phyloP scores from a whole-genome alignment of 1,140 invertebrate genomes.

The Rhyzopertha dominica region DNA sequence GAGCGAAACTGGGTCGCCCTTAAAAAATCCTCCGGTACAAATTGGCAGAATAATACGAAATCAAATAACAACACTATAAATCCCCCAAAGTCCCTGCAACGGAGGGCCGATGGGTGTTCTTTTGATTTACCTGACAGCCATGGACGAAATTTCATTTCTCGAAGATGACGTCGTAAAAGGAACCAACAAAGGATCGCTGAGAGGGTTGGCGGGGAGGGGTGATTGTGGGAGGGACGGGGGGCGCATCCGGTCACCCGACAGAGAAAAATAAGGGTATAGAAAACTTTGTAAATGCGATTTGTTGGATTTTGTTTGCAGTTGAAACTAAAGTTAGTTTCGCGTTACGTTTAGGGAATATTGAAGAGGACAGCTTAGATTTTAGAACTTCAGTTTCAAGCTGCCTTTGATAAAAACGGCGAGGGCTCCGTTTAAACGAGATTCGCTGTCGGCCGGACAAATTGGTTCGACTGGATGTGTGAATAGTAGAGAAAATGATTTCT shows the following conservation, averaged over 20 bases:
- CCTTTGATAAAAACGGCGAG: too few relatives aligned
- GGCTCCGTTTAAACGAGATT: too few relatives aligned
- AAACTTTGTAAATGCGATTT: conserved; percentile 32
- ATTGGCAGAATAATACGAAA: conserved; percentile 12
- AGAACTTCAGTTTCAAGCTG: too few relatives aligned
- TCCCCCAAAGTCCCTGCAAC: conserved; percentile 19
- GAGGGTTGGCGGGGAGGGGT: conserved; percentile 14
- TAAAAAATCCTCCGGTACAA: too few relatives aligned
- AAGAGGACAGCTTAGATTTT: too few relatives aligned
- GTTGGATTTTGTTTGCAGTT: conserved; percentile 29
- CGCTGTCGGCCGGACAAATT: too few relatives aligned
- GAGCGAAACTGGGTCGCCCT: too few relatives aligned
- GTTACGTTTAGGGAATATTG: conserved; percentile 14
- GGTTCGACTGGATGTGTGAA: too few relatives aligned
- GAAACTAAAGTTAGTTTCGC: conserved; percentile 22
- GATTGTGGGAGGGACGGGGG: conserved; percentile 8
- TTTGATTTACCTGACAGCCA: conserved; percentile 31
- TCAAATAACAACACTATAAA: conserved; percentile 24
- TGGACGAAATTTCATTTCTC: conserved; percentile 31
- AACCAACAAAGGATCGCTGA: conserved; percentile 28
- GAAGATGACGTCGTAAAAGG: conserved; percentile 26
- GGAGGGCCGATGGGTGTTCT: conserved; percentile 22
- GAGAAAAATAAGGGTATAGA: conserved; percentile 20
- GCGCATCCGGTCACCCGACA: conserved; percentile 1
- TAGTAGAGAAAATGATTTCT: too few relatives aligned